Evolutionary conservation across 2,113 vertebrate genomes (phyloP).

Genomic region (Macquaria ambigua): DNA sequence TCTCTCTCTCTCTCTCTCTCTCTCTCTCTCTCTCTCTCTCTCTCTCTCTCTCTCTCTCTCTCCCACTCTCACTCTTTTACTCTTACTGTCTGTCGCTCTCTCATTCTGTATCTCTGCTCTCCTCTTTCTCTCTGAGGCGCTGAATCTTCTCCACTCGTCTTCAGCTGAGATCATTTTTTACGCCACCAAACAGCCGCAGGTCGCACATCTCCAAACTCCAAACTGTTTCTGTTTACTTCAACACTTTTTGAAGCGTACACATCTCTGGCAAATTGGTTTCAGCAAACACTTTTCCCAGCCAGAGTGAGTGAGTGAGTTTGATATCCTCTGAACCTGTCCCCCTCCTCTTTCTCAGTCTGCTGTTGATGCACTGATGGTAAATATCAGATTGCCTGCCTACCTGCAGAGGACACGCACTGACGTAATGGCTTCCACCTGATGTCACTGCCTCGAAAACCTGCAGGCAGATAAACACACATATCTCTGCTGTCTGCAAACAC

Average conservation of each 20-base stretch:
- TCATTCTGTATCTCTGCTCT: slow-evolving; percentile 8
- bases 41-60: background rate
- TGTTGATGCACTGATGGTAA: slow-evolving; percentile 36
- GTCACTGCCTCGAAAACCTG: slow-evolving; percentile 30
- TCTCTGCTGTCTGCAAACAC: background rate
- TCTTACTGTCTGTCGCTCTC: background rate
- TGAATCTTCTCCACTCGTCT: slow-evolving; percentile 30
- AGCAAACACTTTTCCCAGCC: slow-evolving; percentile 48
- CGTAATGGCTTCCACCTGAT: slow-evolving; percentile 18
- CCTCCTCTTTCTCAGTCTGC: slow-evolving; percentile 7
- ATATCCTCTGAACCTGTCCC: slow-evolving; percentile 30
- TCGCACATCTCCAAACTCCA: slow-evolving; percentile 29
- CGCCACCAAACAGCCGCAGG: slow-evolving; percentile 58
- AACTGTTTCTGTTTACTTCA: slow-evolving; percentile 63
- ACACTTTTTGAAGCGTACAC: slow-evolving; percentile 41
- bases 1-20: no score
- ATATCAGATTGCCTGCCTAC: slow-evolving; percentile 30
- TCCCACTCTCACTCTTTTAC: background rate
- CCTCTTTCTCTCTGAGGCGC: slow-evolving; percentile 19
- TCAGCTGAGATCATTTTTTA: slow-evolving; percentile 52
- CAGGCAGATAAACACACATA: slow-evolving; percentile 25
- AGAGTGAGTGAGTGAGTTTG: slow-evolving; percentile 28
- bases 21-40: no score
- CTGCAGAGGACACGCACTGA: slow-evolving; percentile 29
- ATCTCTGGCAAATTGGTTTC: slow-evolving; percentile 55